A percentile compares a stretch with the other conserved stretches of the same genome.
phyloP scores from a whole-genome alignment of 2,797 vertebrate genomes.

The Octomys mimax region DNA sequence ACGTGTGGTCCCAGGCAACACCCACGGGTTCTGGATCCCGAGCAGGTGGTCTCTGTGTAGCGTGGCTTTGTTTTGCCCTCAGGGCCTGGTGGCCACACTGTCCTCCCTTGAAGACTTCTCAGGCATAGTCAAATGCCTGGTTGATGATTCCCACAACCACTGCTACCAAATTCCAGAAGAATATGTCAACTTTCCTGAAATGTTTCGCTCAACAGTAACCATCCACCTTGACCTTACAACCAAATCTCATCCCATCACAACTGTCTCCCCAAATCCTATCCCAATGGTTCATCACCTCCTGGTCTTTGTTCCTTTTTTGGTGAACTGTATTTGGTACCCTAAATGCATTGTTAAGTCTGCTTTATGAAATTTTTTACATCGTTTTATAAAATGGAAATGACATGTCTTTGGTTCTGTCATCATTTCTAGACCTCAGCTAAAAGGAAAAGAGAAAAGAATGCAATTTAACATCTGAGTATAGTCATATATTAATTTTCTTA shows the following conservation, averaged over 20 bases:
- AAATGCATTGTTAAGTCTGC: neutral
- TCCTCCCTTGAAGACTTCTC: neutral
- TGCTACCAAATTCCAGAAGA: neutral
- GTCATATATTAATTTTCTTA: neutral
- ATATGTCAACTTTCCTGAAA: neutral
- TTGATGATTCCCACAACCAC: neutral
- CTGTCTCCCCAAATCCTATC: neutral
- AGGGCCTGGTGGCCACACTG: neutral
- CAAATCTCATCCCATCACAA: neutral
- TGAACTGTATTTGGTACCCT: neutral
- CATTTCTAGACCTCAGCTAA: neutral
- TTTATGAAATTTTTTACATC: neutral
- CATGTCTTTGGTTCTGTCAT: neutral
- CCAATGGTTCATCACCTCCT: neutral
- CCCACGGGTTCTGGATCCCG: neutral
- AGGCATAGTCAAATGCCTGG: neutral
- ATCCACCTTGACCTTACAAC: neutral
- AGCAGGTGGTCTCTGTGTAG: neutral
- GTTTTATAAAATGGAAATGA: slow-evolving; percentile 20
- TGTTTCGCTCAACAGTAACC: neutral
- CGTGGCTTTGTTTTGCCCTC: neutral
- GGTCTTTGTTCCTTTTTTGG: neutral
- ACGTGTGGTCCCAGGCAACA: neutral
- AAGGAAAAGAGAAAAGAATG: neutral
- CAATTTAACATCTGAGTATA: neutral